phyloP scores from a whole-genome alignment of 2,113 vertebrate species.

The Periophthalmus modestus region DNA sequence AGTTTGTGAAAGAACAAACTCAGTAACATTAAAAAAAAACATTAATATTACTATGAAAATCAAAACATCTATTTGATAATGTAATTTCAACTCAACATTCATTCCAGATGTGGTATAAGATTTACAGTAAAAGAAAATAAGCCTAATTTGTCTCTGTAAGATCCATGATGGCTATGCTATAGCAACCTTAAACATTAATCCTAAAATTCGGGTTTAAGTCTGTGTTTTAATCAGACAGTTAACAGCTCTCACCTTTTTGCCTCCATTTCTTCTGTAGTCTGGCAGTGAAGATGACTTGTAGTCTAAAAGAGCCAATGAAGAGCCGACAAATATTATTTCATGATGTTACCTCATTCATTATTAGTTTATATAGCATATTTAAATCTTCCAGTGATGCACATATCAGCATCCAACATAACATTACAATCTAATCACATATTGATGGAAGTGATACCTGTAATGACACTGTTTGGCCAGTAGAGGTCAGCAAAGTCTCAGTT shows the following conservation, averaged over 20 bases:
- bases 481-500: constrained; percentile 37
- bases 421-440: background rate
- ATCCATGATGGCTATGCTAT: background rate
- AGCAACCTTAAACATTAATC: background rate
- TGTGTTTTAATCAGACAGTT: background rate
- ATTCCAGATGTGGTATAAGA: too few relatives aligned
- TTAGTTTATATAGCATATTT: background rate
- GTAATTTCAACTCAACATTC: too few relatives aligned
- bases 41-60: background rate
- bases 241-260: constrained; percentile 84
- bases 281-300: constrained; percentile 92
- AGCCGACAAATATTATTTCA: background rate
- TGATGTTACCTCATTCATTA: background rate
- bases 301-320: constrained; percentile 78
- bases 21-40: too few relatives aligned
- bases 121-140: background rate
- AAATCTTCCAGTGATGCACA: background rate
- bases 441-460: constrained; percentile 14
- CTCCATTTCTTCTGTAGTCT: constrained; percentile 87
- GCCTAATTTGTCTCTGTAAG: background rate
- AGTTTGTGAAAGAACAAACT: too few relatives aligned
- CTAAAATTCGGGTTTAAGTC: background rate
- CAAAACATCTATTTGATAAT: too few relatives aligned
- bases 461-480: constrained; percentile 40
- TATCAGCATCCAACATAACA: background rate